Conservation (phyloP, 37 sponge, comb jelly and placozoan species). For the Agelas oroides region DNA sequence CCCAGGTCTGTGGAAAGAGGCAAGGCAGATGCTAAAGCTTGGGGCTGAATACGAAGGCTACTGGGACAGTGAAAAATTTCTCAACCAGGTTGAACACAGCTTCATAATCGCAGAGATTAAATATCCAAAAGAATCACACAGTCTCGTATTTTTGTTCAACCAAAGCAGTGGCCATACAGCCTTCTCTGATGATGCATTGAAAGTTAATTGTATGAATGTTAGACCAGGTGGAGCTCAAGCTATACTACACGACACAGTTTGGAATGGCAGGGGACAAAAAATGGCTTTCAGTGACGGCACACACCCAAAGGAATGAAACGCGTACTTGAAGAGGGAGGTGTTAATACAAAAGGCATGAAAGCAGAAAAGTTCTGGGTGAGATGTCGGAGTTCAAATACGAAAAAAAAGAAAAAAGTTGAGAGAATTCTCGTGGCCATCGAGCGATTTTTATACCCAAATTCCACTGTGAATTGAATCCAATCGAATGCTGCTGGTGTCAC, state of each 20-base stretch:
- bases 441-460: no score
- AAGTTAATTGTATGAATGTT: slow-evolving; percentile 32
- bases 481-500: slow-evolving; percentile 31
- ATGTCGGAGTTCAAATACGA: no score
- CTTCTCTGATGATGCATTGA: slow-evolving; percentile 31
- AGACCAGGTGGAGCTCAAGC: slow-evolving; percentile 23
- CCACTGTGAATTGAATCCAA: slow-evolving; percentile 49
- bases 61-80: slow-evolving; percentile 11
- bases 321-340: no score
- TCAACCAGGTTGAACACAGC: slow-evolving; percentile 12
- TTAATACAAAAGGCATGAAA: no score
- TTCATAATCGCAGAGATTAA: slow-evolving; percentile 26
- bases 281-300: no score
- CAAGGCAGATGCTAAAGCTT: neutral
- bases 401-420: no score
- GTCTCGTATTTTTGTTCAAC: slow-evolving; percentile 30
- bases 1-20: neutral
- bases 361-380: no score
- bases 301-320: no score
- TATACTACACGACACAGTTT: no score
- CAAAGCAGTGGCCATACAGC: slow-evolving; percentile 25
- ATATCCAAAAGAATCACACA: slow-evolving; percentile 15
- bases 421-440: no score
- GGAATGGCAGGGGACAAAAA: no score
- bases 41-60: slow-evolving; percentile 35